phyloP scores from a whole-genome alignment of 2,797 vertebrate genomes.

The Caiman crocodilus region DNA sequence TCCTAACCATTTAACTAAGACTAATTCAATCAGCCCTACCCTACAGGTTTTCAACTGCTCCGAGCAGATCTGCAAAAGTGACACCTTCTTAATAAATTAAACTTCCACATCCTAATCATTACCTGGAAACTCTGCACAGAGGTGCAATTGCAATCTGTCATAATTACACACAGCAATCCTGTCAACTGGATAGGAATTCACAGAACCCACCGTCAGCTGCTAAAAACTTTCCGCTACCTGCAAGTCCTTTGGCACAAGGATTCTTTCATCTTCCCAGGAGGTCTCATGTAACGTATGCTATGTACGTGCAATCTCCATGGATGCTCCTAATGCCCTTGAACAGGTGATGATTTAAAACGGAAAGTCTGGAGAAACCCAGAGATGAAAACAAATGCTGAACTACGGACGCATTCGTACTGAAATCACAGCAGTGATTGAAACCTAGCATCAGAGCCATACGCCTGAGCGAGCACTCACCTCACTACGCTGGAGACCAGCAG shows the following conservation, averaged over 20 bases:
- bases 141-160: slow-evolving; percentile 31
- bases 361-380: too few relatives aligned
- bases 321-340: too few relatives aligned
- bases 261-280: neutral
- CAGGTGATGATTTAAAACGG: too few relatives aligned
- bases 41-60: slow-evolving; percentile 33
- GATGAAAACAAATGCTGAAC: too few relatives aligned
- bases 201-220: neutral
- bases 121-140: slow-evolving; percentile 28
- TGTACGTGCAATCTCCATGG: neutral
- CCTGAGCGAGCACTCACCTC: too few relatives aligned
- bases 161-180: slow-evolving; percentile 9
- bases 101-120: slow-evolving; percentile 38
- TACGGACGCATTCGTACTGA: too few relatives aligned
- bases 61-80: slow-evolving; percentile 4
- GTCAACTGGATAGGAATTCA: neutral
- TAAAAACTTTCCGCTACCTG: neutral
- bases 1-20: slow-evolving; percentile 39
- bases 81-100: slow-evolving; percentile 44
- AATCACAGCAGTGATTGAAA: too few relatives aligned
- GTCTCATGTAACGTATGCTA: neutral
- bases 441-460: too few relatives aligned
- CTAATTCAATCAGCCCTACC: slow-evolving; percentile 53
- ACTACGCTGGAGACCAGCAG: too few relatives aligned
- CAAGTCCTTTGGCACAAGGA: too few relatives aligned